Conservation (phyloP, 1,140 invertebrate species). For the Drosophila kohkoa region DNA sequence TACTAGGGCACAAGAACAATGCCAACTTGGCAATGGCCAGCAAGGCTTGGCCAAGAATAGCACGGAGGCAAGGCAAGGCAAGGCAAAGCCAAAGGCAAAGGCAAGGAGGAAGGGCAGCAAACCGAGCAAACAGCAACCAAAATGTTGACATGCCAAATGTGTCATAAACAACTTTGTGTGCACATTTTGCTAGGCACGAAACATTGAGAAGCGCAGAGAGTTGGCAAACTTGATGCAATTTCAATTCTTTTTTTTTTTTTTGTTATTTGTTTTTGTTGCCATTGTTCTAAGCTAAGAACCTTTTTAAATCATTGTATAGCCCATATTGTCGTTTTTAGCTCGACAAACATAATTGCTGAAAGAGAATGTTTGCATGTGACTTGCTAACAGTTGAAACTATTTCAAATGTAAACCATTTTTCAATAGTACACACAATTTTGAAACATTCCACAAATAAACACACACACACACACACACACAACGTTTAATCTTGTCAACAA, state of each 20-base stretch:
- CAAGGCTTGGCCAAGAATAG: neutral
- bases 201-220: constrained; percentile 4
- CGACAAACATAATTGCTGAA: constrained; percentile 26
- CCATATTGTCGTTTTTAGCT: constrained; percentile 32
- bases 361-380: constrained; percentile 2
- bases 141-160: constrained; percentile 58
- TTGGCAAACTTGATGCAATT: constrained; percentile 49
- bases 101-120: constrained; percentile 1
- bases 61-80: neutral
- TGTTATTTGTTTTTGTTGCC: neutral
- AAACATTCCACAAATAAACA: constrained; percentile 10
- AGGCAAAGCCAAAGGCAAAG: too few species aligned
- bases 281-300: constrained; percentile 5
- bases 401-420: constrained; percentile 5
- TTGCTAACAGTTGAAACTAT: neutral
- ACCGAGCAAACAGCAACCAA: constrained; percentile 35
- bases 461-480: neutral
- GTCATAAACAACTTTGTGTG: constrained; percentile 54
- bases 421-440: neutral
- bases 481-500: neutral
- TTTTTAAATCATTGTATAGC: constrained; percentile 34
- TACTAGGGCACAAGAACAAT: constrained; percentile 28
- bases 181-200: constrained; percentile 17
- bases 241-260: constrained; percentile 18
- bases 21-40: constrained; percentile 17